These are phyloP conservation scores for Drosophila paulistorum DNA, from an alignment of 1,140 invertebrate species.

Conservation along the genomic window DNA sequence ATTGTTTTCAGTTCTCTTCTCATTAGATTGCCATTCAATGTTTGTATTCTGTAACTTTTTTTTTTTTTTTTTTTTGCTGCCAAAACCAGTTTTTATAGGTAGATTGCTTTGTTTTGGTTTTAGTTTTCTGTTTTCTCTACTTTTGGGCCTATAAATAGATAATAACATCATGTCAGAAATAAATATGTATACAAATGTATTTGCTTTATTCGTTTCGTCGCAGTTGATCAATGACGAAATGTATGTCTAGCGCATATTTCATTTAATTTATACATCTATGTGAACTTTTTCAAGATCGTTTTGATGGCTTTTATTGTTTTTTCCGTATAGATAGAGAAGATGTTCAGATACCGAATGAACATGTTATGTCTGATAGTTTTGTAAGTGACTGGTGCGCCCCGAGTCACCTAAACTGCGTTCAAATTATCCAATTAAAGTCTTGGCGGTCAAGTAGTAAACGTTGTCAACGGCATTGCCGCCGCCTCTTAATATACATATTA, in stretches of 20 bases:
- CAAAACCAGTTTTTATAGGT: conserved; percentile 52
- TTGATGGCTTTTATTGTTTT: conserved; percentile 1
- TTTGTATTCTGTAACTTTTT: conserved; percentile 64
- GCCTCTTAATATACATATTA: conserved; percentile 22
- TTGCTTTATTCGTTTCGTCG: conserved; percentile 27
- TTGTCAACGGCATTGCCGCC: neutral
- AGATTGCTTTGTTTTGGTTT: neutral
- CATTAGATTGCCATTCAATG: conserved; percentile 50
- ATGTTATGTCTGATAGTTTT: conserved; percentile 16
- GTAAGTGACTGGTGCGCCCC: conserved; percentile 5
- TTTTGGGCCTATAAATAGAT: conserved; percentile 46
- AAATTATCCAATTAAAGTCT: conserved; percentile 75
- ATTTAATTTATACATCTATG: conserved; percentile 63
- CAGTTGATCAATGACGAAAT: conserved; percentile 49
- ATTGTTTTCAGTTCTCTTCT: conserved; percentile 39
- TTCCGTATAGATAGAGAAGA: conserved; percentile 3
- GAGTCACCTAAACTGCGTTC: conserved; percentile 40
- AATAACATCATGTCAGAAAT: conserved; percentile 46
- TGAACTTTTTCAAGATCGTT: conserved; percentile 62
- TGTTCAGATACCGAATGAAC: conserved; percentile 11
- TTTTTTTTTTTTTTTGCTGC: conserved; percentile 17
- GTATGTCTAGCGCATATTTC: conserved; percentile 49
- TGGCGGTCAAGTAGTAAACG: conserved; percentile 20
- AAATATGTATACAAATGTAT: conserved; percentile 23
- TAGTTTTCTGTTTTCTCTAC: neutral